phyloP scores from a whole-genome alignment of 2,113 vertebrate species.

The Accipiter virgatus region DNA sequence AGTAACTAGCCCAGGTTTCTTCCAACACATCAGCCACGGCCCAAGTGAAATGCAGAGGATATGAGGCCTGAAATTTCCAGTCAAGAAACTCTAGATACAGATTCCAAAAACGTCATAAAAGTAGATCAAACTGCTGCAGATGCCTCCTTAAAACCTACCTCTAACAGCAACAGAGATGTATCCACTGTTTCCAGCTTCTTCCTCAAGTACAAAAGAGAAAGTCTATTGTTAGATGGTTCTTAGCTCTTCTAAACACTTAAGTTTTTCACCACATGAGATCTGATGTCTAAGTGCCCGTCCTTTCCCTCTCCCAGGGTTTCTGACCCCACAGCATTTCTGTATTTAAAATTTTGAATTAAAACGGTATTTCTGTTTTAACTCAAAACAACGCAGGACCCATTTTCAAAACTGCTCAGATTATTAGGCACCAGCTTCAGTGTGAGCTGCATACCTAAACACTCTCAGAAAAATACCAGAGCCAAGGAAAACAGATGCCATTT shows the following conservation, averaged over 20 bases:
- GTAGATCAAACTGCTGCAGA: neutral
- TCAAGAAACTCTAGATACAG: neutral
- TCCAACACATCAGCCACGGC: neutral
- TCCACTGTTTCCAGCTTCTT: neutral
- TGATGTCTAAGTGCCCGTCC: accelerated
- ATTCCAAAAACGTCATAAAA: neutral
- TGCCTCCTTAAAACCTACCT: neutral
- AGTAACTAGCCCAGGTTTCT: neutral
- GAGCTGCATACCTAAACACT: constrained; percentile 20
- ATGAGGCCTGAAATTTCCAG: neutral
- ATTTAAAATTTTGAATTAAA: neutral
- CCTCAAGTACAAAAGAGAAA: neutral
- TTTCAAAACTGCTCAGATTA: neutral
- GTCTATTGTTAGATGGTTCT: neutral
- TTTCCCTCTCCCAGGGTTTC: neutral
- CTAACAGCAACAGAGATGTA: neutral
- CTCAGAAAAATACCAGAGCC: neutral
- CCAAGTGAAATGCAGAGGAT: neutral
- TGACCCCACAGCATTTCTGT: neutral
- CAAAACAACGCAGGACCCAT: neutral
- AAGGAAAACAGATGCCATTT: constrained; percentile 59
- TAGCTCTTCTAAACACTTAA: neutral
- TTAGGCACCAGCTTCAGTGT: neutral
- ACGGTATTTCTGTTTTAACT: neutral
- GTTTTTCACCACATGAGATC: neutral